A percentile compares a stretch with the other conserved stretches of the same genome.
phyloP scores from a whole-genome alignment of 2,797 vertebrate genomes.

The Chrosomus eos region DNA sequence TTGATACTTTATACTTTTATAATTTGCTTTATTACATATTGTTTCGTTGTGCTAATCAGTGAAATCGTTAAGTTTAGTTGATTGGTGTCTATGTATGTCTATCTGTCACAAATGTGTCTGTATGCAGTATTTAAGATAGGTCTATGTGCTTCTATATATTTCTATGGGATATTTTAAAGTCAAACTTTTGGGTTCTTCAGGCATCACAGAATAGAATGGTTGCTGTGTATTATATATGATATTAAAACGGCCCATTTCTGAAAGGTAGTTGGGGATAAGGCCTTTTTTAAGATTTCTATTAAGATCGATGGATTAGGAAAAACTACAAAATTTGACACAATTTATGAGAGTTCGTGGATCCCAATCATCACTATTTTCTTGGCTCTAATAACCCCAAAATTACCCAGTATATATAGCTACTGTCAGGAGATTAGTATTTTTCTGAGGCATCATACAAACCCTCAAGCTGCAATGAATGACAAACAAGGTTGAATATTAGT shows the following conservation, averaged over 20 bases:
- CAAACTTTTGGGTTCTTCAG: background rate
- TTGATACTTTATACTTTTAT: background rate
- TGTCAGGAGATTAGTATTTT: background rate
- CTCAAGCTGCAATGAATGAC: background rate
- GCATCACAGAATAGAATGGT: background rate
- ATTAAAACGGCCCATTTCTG: background rate
- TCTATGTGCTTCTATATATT: background rate
- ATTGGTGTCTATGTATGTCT: background rate
- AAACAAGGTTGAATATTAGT: background rate
- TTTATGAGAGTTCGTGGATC: background rate
- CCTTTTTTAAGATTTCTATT: background rate
- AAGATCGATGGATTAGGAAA: background rate
- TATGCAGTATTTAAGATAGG: background rate
- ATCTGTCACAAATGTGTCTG: too few species aligned
- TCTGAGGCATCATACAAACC: background rate
- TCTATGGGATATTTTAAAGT: background rate
- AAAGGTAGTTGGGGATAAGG: background rate
- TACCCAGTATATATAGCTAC: too few species aligned
- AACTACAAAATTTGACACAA: background rate
- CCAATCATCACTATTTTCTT: background rate
- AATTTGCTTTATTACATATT: background rate
- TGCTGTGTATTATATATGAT: background rate
- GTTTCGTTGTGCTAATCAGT: background rate
- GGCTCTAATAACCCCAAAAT: constrained; percentile 2
- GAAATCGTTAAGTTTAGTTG: background rate